Conservation (phyloP, 2,113 vertebrate species). For the Cynoglossus semilaevis region DNA sequence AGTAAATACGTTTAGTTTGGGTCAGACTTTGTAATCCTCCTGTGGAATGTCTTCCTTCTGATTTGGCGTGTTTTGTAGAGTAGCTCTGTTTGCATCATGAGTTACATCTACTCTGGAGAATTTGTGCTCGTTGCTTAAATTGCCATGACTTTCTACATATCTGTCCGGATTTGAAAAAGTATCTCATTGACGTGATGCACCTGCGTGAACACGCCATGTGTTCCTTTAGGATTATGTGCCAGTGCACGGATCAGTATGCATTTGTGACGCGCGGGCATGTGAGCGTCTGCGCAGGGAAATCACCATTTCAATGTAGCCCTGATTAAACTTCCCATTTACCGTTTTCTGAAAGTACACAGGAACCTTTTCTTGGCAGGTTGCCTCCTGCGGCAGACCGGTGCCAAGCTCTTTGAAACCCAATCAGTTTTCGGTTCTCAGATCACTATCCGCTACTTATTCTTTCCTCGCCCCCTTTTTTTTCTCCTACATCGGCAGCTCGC, state of each 20-base stretch:
- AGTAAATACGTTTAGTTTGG: too few species aligned
- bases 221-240: slow-evolving; percentile 4
- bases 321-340: slow-evolving; percentile 74
- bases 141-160: slow-evolving; percentile 13
- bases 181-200: slow-evolving; percentile 34
- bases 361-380: slow-evolving; percentile 74
- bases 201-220: slow-evolving; percentile 36
- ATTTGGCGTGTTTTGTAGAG: not conserved
- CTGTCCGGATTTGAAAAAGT: slow-evolving; percentile 30
- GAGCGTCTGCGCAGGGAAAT: slow-evolving; percentile 56
- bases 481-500: slow-evolving; percentile 47
- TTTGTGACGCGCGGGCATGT: slow-evolving; percentile 13
- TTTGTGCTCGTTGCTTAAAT: not conserved
- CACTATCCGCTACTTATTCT: slow-evolving; percentile 63
- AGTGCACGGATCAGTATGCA: slow-evolving; percentile 6
- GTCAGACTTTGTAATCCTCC: too few species aligned
- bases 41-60: not conserved
- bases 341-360: slow-evolving; percentile 65
- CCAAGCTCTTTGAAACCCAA: slow-evolving; percentile 80
- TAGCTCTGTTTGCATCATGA: too few species aligned
- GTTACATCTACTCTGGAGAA: not conserved
- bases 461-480: slow-evolving; percentile 47
- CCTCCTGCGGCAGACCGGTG: slow-evolving; percentile 60
- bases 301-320: slow-evolving; percentile 71
- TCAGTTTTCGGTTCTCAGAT: slow-evolving; percentile 76